Evolutionary conservation across 2,797 vertebrate species (phyloP), one percentile per base, ranked within the genome.

Genomic region (Centroberyx gerrardi): DNA sequence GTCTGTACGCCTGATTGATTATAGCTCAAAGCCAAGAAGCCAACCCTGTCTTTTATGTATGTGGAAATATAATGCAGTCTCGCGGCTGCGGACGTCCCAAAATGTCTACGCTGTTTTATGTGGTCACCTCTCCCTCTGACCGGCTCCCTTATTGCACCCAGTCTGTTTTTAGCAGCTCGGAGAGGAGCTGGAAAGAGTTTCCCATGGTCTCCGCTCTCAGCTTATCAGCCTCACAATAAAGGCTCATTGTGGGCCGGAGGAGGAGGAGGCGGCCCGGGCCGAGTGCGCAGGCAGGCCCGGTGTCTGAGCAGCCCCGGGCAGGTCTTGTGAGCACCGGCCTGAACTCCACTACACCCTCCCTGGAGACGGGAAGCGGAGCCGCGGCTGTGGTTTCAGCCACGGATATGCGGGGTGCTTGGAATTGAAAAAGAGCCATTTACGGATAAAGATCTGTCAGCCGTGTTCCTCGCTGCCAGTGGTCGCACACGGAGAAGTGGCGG

Each of bases 391-490:
- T 91, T 90, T 70, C 69, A 86, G 85, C 76, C 80, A 64, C 64
- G 75, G 80, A 84, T 85, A 74, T 88, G 74, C 81, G 65, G 70
- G 78, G 69, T 80, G 70, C 68, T 84, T 64, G 62, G 64, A 78
- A 82, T 85, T 59, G 22, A 84, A 76, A 87, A 68, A 14, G 51
- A 62, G 40, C 40, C 61, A 75, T 90, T 89, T 87, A 81, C 62
- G 73, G 84, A 90, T 92, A 86, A 72, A 81, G 83, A 84, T 90
- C 83, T 82, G 70, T 88, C 87, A 69, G 63, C 78, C 82, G 72
- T 86, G 77, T 78, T 87, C 42, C 64, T 77, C 53, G 22, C 36
- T 72, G 68, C 74, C 60, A 79, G 74, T 72, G 77, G 78, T 85
- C 82, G 68, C 81, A 81, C 55, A 80, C 64, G 76, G 49, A 56